phyloP scores from a whole-genome alignment of 2,888 invertebrate genomes.

The Drosophila buzzatii region DNA sequence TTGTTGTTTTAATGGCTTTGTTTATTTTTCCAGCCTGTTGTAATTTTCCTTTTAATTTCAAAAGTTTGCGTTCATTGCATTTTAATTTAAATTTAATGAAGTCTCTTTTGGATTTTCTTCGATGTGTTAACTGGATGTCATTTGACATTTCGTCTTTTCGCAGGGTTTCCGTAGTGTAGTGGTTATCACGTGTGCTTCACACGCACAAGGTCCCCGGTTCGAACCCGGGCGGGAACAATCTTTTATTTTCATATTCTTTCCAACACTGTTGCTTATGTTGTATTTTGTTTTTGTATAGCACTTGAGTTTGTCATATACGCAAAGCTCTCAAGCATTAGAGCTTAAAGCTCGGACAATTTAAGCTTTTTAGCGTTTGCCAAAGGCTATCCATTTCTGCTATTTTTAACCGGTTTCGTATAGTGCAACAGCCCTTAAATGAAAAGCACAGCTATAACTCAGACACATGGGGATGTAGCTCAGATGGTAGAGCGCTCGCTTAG shows the following conservation, averaged over 20 bases:
- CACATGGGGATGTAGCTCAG: slow-evolving; percentile 85
- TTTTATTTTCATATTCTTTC: not conserved
- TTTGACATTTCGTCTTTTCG: fast-evolving
- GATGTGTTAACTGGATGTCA: not conserved
- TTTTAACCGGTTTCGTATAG: not conserved
- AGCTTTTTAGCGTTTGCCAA: slow-evolving; percentile 32
- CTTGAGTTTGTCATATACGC: not conserved
- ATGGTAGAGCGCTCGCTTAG: slow-evolving; percentile 86
- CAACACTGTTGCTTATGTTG: not conserved
- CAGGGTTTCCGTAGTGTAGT: slow-evolving; percentile 83
- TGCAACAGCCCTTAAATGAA: slow-evolving; percentile 2
- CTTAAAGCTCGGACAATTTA: slow-evolving; percentile 6
- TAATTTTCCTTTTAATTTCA: not conserved
- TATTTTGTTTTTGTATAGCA: not conserved
- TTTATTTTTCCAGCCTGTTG: not conserved
- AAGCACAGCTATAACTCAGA: fast-evolving
- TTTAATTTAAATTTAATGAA: not conserved
- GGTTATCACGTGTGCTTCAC: slow-evolving; percentile 85
- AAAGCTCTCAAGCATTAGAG: not conserved
- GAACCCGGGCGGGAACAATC: slow-evolving; percentile 84
- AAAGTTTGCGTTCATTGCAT: not conserved
- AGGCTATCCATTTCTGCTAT: not conserved
- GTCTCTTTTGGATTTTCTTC: not conserved
- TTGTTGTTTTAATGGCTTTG: not conserved
- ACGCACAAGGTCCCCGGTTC: slow-evolving; percentile 85